Base-by-base conservation (phyloP, 2,888 invertebrate species). In the Amaurobius ferox region DNA sequence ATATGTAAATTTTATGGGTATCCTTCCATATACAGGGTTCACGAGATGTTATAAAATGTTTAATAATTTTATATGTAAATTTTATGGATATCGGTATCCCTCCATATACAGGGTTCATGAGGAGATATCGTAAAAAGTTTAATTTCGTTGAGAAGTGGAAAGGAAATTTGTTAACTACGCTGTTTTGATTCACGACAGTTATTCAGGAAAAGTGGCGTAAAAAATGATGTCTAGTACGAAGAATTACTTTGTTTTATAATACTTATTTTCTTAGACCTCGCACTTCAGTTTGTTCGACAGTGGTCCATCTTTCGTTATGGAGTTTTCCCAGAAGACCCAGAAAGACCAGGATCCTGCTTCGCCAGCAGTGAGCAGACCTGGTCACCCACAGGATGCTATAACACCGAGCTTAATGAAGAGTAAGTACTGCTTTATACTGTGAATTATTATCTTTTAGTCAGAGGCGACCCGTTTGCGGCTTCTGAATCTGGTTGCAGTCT, bases 221-320 rank as follows among this genome's bases (percentile, higher is more conserved):
- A 66, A n/a, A 32, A 40, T 16, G 5, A 30, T 11, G 5, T 23
- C 7, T 3, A 7, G 26, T 40, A 35, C n/a, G 23, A 3, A 68
- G 35, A 11, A 26, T 40, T 40, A 29, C 11, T 29, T 5, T 16
- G 11, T 30, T 26, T 66, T 66, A n/a, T 1, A 30, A 0, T 30
- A n/a, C 3, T 19, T 23, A 30, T 67, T 16, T 68, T 28, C 40
- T 9, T 19, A 85, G 83, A 72, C 26, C 72, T 85, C 11, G 77
- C 83, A 16, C 71, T 23, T 1, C 72, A 85, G 16, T 86, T 86
- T 48, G 64, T 71, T 1, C 79, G 79, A 11, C 79, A 79, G 16
- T 86, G 86, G 86, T 79, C 86, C 0, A 74, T 71, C 13, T 79
- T 61, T 48, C 74, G 86, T 7, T 86, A 86, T 26, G 86, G 86